Percentiles rank a stretch among this genome's conserved stretches.
These are phyloP conservation scores for Ceriagrion tenellum DNA, from an alignment of 2,888 invertebrate species.

Conservation along the genomic window DNA sequence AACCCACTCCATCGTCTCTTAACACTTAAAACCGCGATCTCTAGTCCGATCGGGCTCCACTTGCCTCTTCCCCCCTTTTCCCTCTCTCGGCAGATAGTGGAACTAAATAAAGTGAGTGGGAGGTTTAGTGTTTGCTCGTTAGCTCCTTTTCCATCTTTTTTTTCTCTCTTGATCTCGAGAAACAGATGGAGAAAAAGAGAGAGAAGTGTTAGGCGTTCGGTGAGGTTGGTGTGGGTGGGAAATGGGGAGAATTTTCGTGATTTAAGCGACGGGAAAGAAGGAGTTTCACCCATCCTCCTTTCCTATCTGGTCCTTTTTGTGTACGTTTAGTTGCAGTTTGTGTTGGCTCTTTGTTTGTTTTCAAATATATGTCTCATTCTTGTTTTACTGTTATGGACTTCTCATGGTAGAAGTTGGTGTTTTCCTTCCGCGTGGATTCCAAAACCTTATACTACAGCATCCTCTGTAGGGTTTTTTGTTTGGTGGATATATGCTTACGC, in stretches of 20 bases:
- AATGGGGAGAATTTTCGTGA: neutral
- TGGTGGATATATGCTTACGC: too few relatives aligned
- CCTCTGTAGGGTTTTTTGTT: too few relatives aligned
- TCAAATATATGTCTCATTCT: neutral
- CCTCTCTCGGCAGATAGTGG: neutral
- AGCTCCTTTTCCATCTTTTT: neutral
- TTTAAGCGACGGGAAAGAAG: neutral
- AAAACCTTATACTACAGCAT: too few relatives aligned
- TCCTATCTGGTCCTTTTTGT: neutral
- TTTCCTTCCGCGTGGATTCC: too few relatives aligned
- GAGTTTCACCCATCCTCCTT: neutral
- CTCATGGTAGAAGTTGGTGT: neutral
- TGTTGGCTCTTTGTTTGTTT: neutral
- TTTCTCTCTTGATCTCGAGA: neutral
- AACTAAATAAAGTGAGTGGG: conserved; percentile 1
- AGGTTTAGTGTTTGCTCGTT: neutral
- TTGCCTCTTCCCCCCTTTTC: neutral
- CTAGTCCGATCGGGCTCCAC: neutral
- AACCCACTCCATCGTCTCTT: neutral
- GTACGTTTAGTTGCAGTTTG: neutral
- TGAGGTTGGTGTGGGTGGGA: neutral
- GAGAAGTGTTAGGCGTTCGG: neutral
- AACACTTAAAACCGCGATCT: neutral
- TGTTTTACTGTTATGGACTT: neutral
- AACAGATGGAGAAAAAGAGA: neutral